Conservation (phyloP, 2,113 vertebrate species). For the Pedionomus torquatus region DNA sequence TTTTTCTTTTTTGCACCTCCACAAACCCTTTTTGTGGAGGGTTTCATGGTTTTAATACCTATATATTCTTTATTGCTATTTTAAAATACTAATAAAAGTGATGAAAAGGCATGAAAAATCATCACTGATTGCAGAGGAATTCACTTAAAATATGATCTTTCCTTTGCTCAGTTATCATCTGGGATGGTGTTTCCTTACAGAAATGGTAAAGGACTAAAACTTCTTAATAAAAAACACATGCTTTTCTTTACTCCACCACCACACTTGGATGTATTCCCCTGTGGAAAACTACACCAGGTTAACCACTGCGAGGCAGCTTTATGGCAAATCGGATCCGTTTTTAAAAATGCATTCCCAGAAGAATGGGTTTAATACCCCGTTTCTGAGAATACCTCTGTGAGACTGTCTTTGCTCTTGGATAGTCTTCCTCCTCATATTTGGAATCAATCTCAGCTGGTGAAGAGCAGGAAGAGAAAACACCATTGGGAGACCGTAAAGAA, state of each 20-base stretch:
- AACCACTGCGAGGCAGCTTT: conserved; percentile 65
- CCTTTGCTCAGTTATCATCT: conserved; percentile 64
- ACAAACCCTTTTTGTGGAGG: no score
- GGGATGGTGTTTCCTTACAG: conserved; percentile 68
- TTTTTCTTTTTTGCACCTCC: conserved; percentile 25
- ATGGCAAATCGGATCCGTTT: conserved; percentile 58
- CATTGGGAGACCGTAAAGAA: not conserved
- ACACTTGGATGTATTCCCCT: conserved; percentile 61
- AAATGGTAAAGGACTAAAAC: conserved; percentile 71
- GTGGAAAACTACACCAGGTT: conserved; percentile 62
- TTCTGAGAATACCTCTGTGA: conserved; percentile 67
- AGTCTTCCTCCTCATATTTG: conserved; percentile 36
- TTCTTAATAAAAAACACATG: conserved; percentile 78
- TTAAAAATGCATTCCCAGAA: conserved; percentile 65
- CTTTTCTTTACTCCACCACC: conserved; percentile 59
- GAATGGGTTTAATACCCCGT: conserved; percentile 39
- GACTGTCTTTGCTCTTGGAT: conserved; percentile 50
- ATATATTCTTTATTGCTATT: conserved; percentile 42
- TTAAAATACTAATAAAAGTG: conserved; percentile 63
- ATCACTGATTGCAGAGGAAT: conserved; percentile 56
- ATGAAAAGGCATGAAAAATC: conserved; percentile 66
- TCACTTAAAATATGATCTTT: conserved; percentile 68
- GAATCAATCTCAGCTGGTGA: conserved; percentile 23
- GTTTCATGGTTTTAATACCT: conserved; percentile 51
- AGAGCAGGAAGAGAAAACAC: not conserved